These are phyloP conservation scores for Kradibia gibbosae DNA, from an alignment of 1,140 invertebrate species.

Conservation along the genomic window DNA sequence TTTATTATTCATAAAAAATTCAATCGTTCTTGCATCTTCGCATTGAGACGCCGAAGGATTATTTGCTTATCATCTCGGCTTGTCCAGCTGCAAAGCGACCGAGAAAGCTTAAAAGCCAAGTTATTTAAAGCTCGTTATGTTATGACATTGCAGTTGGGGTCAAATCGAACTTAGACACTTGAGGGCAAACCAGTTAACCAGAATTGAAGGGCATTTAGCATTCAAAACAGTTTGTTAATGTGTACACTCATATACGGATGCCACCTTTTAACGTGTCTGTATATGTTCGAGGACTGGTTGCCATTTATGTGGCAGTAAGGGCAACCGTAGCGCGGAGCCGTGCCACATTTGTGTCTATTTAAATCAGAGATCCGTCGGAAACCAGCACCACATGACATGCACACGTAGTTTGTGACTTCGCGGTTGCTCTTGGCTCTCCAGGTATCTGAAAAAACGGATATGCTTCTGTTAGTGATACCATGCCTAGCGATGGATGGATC, in stretches of 20 bases:
- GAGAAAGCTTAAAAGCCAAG: too few relatives aligned
- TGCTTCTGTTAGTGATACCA: background rate
- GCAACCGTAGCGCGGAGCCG: constrained; percentile 84
- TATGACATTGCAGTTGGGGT: too few relatives aligned
- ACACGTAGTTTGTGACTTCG: constrained; percentile 59
- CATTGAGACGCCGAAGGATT: too few relatives aligned
- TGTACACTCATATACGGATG: constrained; percentile 52
- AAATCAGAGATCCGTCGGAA: constrained; percentile 70
- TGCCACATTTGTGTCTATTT: constrained; percentile 76
- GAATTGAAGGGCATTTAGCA: background rate
- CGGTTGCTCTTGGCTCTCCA: background rate
- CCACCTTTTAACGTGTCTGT: constrained; percentile 64
- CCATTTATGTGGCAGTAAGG: constrained; percentile 78
- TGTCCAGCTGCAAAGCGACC: too few relatives aligned
- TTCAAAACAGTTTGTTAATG: constrained; percentile 24
- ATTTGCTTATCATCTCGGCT: too few relatives aligned
- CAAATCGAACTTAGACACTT: too few relatives aligned
- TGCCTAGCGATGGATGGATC: background rate
- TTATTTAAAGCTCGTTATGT: too few relatives aligned
- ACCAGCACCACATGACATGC: constrained; percentile 61
- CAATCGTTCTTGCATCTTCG: too few relatives aligned
- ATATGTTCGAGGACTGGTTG: constrained; percentile 70
- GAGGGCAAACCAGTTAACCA: too few relatives aligned
- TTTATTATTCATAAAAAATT: too few relatives aligned
- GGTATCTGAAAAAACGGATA: constrained; percentile 32